Evolutionary conservation across 2,888 invertebrate genomes (phyloP), one percentile per base, ranked within the genome.

Genomic region (Cephus spinipes): DNA sequence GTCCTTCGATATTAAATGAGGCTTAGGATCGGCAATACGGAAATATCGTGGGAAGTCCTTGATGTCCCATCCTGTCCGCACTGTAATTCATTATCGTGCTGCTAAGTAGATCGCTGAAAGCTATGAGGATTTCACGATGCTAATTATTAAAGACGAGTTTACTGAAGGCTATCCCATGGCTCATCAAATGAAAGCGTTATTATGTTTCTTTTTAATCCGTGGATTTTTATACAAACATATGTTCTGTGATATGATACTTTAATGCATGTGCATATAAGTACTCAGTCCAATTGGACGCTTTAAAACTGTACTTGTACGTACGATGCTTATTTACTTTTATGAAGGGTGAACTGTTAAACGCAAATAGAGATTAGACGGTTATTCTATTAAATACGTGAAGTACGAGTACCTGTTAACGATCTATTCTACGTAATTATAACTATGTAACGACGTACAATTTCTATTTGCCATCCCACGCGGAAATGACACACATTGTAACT

Each of bases 381-480:
- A 55, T 23, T 55, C 55, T 55, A 23, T 55, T 55, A 55, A 55
- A 23, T 55, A 23, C 23, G 55, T 23, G 55, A 55, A 55, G 23
- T 23, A 23, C 23, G 23, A 55, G 55, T 55, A 23, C 55, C 55
- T 55, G 23, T 55, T 55, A 55, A 23, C 55, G 55, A 55, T 55
- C 55, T 55, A 55, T 35, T 35, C 12, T 35, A 35, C 23, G 9
- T 9, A 55, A 55, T 55, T 55, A 55, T 6, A 55, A 6, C 23
- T 23, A 23, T 23, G 55, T 55, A 55, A 55, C 55, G 23, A 55
- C 55, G 9, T 23, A 23, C 55, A 55, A 55, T 31, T 34, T 82
- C 78, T 80, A 73, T 78, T 78, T 80, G 84, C 82, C 81, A 83
- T 83, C 81, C 79, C 82, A 80, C 82, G 78, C 74, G 81, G 82